phyloP scores from a whole-genome alignment of 2,888 invertebrate species.

The Sepioteuthis lessoniana region DNA sequence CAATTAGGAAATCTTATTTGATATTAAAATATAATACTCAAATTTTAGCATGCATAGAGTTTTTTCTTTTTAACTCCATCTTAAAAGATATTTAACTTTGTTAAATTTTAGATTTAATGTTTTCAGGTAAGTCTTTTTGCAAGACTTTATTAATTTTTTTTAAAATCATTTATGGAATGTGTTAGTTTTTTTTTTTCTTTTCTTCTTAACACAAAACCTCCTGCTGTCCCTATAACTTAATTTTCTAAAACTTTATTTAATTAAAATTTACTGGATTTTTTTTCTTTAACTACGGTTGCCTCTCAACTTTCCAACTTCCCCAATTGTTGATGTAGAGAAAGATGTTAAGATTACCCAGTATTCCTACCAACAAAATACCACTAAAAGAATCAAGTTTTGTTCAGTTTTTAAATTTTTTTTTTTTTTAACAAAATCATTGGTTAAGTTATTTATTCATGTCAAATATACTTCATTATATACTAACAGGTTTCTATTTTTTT shows the following conservation, averaged over 20 bases:
- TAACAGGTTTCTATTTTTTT: no score
- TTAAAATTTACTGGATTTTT: neutral
- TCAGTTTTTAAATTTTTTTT: neutral
- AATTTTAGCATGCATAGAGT: neutral
- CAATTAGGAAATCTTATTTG: neutral
- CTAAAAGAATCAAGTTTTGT: neutral
- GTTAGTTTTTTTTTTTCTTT: neutral
- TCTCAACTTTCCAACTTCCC: no score
- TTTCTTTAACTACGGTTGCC: neutral
- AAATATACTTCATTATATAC: no score
- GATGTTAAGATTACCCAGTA: neutral
- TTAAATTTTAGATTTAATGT: neutral
- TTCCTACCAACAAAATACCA: neutral
- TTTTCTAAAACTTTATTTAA: neutral
- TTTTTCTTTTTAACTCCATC: neutral
- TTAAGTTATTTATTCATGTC: no score
- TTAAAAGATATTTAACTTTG: neutral
- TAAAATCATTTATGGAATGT: neutral
- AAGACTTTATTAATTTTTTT: neutral
- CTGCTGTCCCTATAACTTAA: neutral
- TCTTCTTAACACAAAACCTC: slow-evolving; percentile 15
- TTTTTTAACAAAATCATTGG: no score
- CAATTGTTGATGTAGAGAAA: no score
- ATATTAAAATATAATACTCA: neutral
- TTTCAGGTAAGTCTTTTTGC: slow-evolving; percentile 10